Percentiles rank a stretch among this genome's conserved stretches.
Evolutionary conservation across 2,113 vertebrate genomes (phyloP).

Genomic region (Phasianus colchicus): DNA sequence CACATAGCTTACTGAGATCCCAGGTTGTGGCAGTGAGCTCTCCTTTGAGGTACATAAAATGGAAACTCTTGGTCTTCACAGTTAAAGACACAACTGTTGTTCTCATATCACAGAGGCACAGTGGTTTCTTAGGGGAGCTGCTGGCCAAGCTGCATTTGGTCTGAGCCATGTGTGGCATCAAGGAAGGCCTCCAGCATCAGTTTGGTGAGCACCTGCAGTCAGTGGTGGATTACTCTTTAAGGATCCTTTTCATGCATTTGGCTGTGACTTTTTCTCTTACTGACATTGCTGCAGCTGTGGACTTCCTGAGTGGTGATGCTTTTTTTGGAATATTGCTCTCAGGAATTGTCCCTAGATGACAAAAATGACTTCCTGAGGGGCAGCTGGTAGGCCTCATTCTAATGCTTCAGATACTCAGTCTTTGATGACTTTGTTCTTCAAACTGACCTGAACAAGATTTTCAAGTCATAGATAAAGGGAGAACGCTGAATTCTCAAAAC

Average conservation of each 20-base stretch:
- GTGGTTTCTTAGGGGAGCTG: neutral
- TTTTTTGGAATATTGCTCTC: neutral
- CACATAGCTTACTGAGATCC: neutral
- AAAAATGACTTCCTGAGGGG: neutral
- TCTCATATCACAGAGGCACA: neutral
- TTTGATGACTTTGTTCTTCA: neutral
- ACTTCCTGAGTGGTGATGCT: neutral
- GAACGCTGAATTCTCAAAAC: neutral
- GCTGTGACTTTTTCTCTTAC: neutral
- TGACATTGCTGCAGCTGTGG: neutral
- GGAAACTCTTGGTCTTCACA: neutral
- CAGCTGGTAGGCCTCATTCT: neutral
- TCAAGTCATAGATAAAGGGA: neutral
- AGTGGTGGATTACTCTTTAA: neutral
- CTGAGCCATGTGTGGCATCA: accelerated
- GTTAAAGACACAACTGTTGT: neutral
- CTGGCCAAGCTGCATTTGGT: neutral
- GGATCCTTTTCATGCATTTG: neutral
- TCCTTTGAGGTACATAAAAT: neutral
- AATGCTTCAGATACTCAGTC: neutral
- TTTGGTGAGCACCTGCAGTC: neutral
- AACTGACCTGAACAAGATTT: neutral
- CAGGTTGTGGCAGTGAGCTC: neutral
- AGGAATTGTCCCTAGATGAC: neutral
- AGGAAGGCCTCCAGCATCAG: neutral